Conservation (phyloP, 2,888 invertebrate genomes). For the Steinernema carpocapsae region DNA sequence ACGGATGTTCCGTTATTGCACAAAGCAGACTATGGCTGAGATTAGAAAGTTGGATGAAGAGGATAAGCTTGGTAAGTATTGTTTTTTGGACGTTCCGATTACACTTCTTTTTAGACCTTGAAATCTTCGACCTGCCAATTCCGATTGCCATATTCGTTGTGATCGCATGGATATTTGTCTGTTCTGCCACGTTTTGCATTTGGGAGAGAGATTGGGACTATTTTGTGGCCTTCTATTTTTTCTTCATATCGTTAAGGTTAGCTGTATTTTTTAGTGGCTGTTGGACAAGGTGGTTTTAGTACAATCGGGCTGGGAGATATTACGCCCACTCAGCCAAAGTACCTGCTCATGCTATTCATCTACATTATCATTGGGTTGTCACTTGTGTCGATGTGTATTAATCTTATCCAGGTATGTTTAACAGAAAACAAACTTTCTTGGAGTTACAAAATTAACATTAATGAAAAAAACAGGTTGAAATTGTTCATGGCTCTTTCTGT, state of each 20-base stretch:
- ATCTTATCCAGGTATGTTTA: slow-evolving; percentile 80
- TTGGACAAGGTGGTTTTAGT: slow-evolving; percentile 42
- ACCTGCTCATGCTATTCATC: slow-evolving; percentile 87
- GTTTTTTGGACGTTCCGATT: too few relatives aligned
- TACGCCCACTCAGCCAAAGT: slow-evolving; percentile 79
- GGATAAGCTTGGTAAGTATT: slow-evolving; percentile 60
- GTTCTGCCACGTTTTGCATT: slow-evolving; percentile 77
- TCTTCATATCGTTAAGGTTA: slow-evolving; percentile 83
- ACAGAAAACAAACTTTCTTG: too few relatives aligned
- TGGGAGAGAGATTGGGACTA: slow-evolving; percentile 80
- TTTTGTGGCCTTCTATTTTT: slow-evolving; percentile 92
- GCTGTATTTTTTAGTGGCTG: too few relatives aligned
- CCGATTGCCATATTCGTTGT: slow-evolving; percentile 85
- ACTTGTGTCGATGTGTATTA: slow-evolving; percentile 94
- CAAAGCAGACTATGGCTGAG: slow-evolving; percentile 63
- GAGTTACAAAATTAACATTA: too few relatives aligned
- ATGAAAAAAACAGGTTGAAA: too few relatives aligned
- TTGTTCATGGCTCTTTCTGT: too few relatives aligned
- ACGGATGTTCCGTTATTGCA: slow-evolving; percentile 64
- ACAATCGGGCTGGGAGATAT: slow-evolving; percentile 68
- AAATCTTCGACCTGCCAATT: slow-evolving; percentile 92
- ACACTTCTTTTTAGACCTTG: slow-evolving; percentile 70
- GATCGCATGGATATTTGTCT: slow-evolving; percentile 83
- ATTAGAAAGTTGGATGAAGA: slow-evolving; percentile 60
- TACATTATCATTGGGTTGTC: slow-evolving; percentile 94